Percentiles rank a stretch among this genome's conserved stretches.
These are phyloP conservation scores for Ramazzottius varieornatus DNA, from an alignment of 2,888 invertebrate species.

Conservation along the genomic window DNA sequence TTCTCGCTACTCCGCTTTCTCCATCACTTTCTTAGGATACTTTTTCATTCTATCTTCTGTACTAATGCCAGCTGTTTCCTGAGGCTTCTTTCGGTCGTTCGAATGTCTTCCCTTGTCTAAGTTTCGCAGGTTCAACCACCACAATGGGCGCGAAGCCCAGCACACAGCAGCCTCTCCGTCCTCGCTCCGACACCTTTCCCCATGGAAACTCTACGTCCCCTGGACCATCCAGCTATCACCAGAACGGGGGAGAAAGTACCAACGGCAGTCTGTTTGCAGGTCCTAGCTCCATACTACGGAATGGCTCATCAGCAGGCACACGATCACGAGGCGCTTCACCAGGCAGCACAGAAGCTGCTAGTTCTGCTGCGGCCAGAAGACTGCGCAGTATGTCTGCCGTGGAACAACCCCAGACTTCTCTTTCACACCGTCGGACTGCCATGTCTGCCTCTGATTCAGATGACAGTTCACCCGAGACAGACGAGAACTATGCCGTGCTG, in stretches of 20 bases:
- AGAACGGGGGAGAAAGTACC: not conserved
- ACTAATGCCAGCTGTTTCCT: no score
- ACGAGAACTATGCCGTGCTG: not conserved
- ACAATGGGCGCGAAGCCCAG: not conserved
- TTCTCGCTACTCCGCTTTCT: no score
- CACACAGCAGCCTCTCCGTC: not conserved
- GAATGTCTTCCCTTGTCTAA: no score
- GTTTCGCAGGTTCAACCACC: no score
- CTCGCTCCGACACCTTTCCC: slow-evolving; percentile 4
- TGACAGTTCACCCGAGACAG: not conserved
- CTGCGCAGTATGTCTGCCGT: not conserved
- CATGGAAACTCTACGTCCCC: not conserved
- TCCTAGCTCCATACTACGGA: not conserved
- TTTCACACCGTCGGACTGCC: not conserved
- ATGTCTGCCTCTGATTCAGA: not conserved
- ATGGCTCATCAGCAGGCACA: not conserved
- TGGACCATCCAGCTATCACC: not conserved
- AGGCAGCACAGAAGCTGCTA: not conserved
- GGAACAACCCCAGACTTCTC: not conserved
- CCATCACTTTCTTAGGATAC: no score
- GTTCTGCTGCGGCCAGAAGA: slow-evolving; percentile 3
- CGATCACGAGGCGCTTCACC: not conserved
- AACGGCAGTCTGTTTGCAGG: not conserved
- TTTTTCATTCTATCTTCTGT: no score
- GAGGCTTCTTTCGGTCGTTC: no score